Evolutionary conservation across 2,888 invertebrate species (phyloP), one percentile per base, ranked within the genome.

Genomic region (Amphimallon solstitiale): DNA sequence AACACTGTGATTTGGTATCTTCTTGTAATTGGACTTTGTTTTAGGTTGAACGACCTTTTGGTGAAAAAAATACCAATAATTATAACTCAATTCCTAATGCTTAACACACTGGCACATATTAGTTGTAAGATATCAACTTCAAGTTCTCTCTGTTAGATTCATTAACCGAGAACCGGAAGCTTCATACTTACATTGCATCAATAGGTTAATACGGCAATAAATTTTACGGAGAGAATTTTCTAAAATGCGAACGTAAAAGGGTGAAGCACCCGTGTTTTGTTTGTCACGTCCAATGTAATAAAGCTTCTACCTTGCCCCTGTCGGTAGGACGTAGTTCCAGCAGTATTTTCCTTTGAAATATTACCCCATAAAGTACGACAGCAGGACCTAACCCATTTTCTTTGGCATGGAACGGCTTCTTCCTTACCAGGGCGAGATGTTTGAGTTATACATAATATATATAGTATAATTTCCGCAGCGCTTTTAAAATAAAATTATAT

Each of bases 261-360:
- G 40, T 54, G 14, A 38, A 40, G 40, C 40, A 12, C 38, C 49
- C 54, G 43, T 63, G 63, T 63, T 45, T 21, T 45, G 54, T 52
- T 63, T 54, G 63, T 63, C 63, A 54, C 63, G 63, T 63, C 40
- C 43, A 15, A 52, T 29, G 63, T 45, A 63, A 63, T 63, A 63
- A 63, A 63, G 54, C 54, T 48, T 34, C 48, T 37, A 29, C 56
- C 23, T 40, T 29, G 56, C 23, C 38, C 29, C 35, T 37, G 34
- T 15, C 17, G 15, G 21, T 34, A 15, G 34, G 40, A 12, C 15
- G 51, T 17, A 23, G 12, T 4, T 40, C 63, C 34, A n/a, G 29
- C 54, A 38, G 34, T 63, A 63, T 54, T 34, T 54, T 45, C 52
- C 54, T 63, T 63, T 63, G 63, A 63, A 40, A 63, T 63, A 63